These are phyloP conservation scores for Chinchilla lanigera DNA, from an alignment of 2,113 vertebrate species.

Conservation along the genomic window DNA sequence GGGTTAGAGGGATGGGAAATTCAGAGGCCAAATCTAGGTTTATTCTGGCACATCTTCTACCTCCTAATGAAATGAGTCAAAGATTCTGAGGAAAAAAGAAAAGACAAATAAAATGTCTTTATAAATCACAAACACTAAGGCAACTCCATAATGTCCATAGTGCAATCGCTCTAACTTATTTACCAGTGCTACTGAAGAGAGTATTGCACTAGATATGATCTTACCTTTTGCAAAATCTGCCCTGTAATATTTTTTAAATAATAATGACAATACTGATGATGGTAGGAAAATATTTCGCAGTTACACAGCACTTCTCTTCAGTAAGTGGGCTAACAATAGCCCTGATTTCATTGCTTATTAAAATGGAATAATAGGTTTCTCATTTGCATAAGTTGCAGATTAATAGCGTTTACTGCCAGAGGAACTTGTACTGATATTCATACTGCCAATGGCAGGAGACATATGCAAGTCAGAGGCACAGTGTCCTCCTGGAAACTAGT, in stretches of 20 bases:
- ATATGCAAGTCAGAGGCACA: background rate
- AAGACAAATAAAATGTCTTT: background rate
- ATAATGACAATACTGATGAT: constrained; percentile 28
- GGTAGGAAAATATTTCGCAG: constrained; percentile 40
- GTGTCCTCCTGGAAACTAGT: background rate
- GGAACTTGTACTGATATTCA: constrained; percentile 54
- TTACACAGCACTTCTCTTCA: constrained; percentile 49
- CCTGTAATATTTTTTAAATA: constrained; percentile 40
- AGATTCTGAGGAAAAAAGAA: background rate
- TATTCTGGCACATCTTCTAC: background rate
- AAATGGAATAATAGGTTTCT: constrained; percentile 67
- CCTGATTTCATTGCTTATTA: constrained; percentile 70
- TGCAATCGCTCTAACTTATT: background rate
- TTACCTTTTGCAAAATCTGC: constrained; percentile 46
- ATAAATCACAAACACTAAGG: background rate
- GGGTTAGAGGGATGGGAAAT: rapidly evolving
- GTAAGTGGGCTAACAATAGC: constrained; percentile 45
- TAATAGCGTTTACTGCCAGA: constrained; percentile 65
- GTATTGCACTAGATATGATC: constrained; percentile 11
- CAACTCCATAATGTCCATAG: background rate
- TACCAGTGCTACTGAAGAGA: background rate
- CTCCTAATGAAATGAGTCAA: constrained; percentile 35
- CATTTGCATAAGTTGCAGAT: constrained; percentile 75
- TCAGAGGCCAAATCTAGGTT: background rate
- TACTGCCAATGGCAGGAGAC: constrained; percentile 51